Percentiles rank a stretch among this genome's conserved stretches.
Evolutionary conservation across 2,113 vertebrate species (phyloP).

Genomic region (Cephalopterus ornatus): DNA sequence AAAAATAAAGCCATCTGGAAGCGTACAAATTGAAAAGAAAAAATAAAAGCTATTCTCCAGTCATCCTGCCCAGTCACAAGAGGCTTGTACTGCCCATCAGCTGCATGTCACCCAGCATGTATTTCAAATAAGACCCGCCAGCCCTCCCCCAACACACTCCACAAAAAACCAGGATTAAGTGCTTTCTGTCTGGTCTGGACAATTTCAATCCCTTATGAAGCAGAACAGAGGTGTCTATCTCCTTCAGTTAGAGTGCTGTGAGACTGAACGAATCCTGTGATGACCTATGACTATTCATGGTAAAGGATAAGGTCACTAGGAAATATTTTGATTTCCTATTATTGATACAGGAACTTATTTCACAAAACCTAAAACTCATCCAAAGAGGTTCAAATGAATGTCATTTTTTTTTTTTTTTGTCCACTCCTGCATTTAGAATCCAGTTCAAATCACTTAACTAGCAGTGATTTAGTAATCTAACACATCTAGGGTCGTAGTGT

Average conservation of each 20-base stretch:
- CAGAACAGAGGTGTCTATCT: neutral
- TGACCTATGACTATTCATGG: neutral
- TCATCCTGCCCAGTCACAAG: neutral
- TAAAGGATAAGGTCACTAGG: neutral
- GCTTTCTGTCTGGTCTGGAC: neutral
- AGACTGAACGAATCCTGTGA: neutral
- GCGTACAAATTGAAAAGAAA: neutral
- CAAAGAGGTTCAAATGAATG: neutral
- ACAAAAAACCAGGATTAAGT: neutral
- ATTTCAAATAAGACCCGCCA: neutral
- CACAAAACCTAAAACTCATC: neutral
- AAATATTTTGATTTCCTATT: neutral
- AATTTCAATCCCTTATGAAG: neutral
- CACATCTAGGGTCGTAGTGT: accelerated
- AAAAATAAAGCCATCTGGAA: neutral
- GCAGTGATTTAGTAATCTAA: neutral
- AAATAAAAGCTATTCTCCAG: neutral
- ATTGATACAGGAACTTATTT: neutral
- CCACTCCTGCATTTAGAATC: neutral
- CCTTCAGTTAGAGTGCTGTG: neutral
- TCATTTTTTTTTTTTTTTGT: neutral
- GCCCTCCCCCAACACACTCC: neutral
- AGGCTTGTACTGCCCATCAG: neutral
- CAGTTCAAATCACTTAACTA: neutral
- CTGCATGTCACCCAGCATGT: neutral